Conservation (phyloP, 2,888 invertebrate species). For the Nomada goodeniana region DNA sequence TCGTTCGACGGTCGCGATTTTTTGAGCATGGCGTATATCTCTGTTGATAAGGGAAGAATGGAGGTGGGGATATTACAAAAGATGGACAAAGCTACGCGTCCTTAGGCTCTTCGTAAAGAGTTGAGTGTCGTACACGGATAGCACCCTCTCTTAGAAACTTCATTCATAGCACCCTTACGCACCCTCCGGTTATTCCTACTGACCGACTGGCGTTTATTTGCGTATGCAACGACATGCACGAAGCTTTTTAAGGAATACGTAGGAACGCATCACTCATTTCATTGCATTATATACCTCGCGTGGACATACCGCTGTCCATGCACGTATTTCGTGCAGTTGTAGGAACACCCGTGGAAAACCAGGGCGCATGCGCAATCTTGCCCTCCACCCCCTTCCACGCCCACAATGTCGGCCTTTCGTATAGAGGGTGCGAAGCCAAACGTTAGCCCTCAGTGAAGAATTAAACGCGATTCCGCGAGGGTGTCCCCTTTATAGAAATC, state of each 20-base stretch:
- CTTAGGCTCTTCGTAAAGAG: neutral
- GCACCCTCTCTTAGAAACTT: conserved; percentile 38
- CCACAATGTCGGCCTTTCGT: conserved; percentile 26
- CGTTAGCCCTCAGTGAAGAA: conserved; percentile 71
- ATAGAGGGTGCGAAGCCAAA: conserved; percentile 72
- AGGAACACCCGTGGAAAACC: conserved; percentile 27
- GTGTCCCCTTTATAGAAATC: conserved; percentile 53
- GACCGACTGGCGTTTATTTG: conserved; percentile 62
- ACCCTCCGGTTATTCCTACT: conserved; percentile 56
- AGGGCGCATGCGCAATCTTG: conserved; percentile 65
- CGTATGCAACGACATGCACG: conserved; percentile 13
- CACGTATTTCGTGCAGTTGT: conserved; percentile 27
- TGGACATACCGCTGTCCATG: conserved; percentile 26
- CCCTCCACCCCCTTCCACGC: conserved; percentile 24
- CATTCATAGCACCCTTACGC: conserved; percentile 60
- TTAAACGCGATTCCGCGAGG: conserved; percentile 72
- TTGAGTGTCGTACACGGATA: conserved; percentile 47
- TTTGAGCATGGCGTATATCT: neutral
- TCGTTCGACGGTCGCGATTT: neutral
- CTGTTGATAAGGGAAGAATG: too few relatives aligned
- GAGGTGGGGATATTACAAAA: neutral
- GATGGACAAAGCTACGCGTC: conserved; percentile 5
- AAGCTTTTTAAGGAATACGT: conserved; percentile 36
- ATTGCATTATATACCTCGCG: conserved; percentile 11
- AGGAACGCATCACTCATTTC: conserved; percentile 47